A percentile compares a stretch with the other conserved stretches of the same genome.
Evolutionary conservation across 1,140 invertebrate species (phyloP).

Genomic region (Aphelenchoides fujianensis): DNA sequence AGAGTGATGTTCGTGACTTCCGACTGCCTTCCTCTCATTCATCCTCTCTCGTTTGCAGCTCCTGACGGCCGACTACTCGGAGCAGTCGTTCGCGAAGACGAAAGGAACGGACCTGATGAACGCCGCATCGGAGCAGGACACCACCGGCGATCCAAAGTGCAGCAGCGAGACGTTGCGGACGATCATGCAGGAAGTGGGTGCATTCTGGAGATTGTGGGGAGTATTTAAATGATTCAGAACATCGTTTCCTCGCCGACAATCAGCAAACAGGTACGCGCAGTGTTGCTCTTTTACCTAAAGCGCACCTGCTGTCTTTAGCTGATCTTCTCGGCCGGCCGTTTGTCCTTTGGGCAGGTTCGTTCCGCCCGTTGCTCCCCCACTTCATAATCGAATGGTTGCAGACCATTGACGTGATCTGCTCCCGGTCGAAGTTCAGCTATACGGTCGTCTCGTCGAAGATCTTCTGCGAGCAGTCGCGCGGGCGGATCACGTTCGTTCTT

Average conservation of each 20-base stretch:
- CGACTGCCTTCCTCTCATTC: conserved; percentile 8
- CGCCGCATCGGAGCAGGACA: conserved; percentile 31
- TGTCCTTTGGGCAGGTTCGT: conserved; percentile 53
- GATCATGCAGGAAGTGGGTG: conserved; percentile 51
- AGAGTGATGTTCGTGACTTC: conserved; percentile 25
- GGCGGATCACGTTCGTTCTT: conserved; percentile 30
- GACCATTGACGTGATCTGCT: conserved; percentile 53
- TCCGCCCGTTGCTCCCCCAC: too few species aligned
- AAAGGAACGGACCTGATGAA: conserved; percentile 18
- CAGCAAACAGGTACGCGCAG: too few species aligned
- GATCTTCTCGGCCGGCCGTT: conserved; percentile 48
- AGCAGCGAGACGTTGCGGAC: conserved; percentile 44
- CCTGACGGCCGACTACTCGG: conserved; percentile 47
- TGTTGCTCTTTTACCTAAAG: too few species aligned
- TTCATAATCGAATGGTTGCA: too few species aligned
- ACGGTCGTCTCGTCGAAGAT: conserved; percentile 53
- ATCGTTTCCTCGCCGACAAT: conserved; percentile 54
- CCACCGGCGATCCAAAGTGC: conserved; percentile 47
- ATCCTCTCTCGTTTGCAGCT: conserved; percentile 30
- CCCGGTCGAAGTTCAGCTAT: conserved; percentile 33
- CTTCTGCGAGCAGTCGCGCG: conserved; percentile 47
- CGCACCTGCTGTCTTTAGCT: too few species aligned
- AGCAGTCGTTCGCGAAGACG: conserved; percentile 40
- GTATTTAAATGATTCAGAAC: conserved; percentile 39
- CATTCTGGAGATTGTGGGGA: neutral